phyloP scores from a whole-genome alignment of 1,140 invertebrate genomes.

The Pachyrhynchus sulphureomaculatus region DNA sequence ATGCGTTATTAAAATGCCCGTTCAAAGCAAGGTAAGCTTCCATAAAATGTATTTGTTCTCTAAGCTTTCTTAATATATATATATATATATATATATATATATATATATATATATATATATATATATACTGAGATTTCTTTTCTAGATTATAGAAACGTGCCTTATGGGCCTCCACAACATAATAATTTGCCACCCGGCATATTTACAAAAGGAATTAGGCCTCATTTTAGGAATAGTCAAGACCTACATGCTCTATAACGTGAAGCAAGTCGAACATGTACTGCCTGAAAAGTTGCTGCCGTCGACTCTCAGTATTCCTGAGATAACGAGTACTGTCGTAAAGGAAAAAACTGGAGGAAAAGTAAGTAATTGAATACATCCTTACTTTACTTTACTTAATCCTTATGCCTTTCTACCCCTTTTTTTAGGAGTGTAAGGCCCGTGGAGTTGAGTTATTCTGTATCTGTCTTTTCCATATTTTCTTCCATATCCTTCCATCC shows the following conservation, averaged over 20 bases:
- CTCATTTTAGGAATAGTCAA: constrained; percentile 58
- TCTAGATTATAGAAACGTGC: constrained; percentile 39
- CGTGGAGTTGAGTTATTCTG: too few species aligned
- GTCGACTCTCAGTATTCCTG: constrained; percentile 58
- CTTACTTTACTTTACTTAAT: too few species aligned
- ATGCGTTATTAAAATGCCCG: constrained; percentile 41
- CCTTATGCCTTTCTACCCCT: too few species aligned
- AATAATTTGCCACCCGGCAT: constrained; percentile 32
- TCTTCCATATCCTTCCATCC: neutral
- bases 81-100: too few species aligned
- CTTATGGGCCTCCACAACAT: constrained; percentile 43
- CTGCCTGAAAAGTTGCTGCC: constrained; percentile 53
- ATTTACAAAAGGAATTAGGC: constrained; percentile 46
- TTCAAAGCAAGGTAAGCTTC: neutral
- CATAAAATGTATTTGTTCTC: too few species aligned
- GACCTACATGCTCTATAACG: constrained; percentile 55
- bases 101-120: too few species aligned
- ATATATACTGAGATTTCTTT: too few species aligned
- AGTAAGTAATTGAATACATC: constrained; percentile 31
- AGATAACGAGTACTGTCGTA: constrained; percentile 46
- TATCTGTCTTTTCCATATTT: too few species aligned
- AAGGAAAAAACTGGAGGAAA: constrained; percentile 53
- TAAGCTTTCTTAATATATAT: too few species aligned
- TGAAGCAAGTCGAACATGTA: constrained; percentile 46
- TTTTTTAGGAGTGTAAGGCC: too few species aligned